phyloP scores from a whole-genome alignment of 2,113 vertebrate species.

The Amphiprion percula region DNA sequence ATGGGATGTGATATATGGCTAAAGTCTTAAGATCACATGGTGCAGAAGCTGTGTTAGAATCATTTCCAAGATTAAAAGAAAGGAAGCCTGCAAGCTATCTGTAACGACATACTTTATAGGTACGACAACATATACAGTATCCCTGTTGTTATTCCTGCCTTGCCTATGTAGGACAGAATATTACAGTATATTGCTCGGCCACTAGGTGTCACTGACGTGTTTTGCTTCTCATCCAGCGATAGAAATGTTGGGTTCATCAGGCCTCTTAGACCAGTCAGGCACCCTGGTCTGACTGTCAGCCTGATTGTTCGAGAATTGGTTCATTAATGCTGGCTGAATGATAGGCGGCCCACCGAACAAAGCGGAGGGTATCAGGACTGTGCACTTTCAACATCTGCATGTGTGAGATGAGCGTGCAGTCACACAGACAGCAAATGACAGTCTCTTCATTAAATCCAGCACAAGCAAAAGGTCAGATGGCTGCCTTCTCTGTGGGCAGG shows the following conservation, averaged over 20 bases:
- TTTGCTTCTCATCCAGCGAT: background rate
- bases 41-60: conserved; percentile 5
- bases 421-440: conserved; percentile 57
- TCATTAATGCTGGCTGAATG: conserved; percentile 37
- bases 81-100: background rate
- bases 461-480: conserved; percentile 78
- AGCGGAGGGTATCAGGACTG: conserved; percentile 6
- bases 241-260: background rate
- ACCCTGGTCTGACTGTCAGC: conserved; percentile 22
- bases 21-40: background rate
- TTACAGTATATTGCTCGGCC: conserved; percentile 16
- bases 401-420: conserved; percentile 39
- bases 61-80: background rate
- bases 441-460: conserved; percentile 70
- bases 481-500: conserved; percentile 66
- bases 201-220: conserved; percentile 69
- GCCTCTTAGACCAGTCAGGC: background rate
- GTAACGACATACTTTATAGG: too few relatives aligned
- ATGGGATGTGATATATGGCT: background rate
- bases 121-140: too few relatives aligned
- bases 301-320: conserved; percentile 1
- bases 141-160: background rate
- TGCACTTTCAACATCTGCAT: conserved; percentile 41
- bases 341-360: conserved; percentile 16
- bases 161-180: background rate